A percentile compares a stretch with the other conserved stretches of the same genome.
phyloP scores from a whole-genome alignment of 1,140 invertebrate species.

The Gonatopus flavifemur region DNA sequence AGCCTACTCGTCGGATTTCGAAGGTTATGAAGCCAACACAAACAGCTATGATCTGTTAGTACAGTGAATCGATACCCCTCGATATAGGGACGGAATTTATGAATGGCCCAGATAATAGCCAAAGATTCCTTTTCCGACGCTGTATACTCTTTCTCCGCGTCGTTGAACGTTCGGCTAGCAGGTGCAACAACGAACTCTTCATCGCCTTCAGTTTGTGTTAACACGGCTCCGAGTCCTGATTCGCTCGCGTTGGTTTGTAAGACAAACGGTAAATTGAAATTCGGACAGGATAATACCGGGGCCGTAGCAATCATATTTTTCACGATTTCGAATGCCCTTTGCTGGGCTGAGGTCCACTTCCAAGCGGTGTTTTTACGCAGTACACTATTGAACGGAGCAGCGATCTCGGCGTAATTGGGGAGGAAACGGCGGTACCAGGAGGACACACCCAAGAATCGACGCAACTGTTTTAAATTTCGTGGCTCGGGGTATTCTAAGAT shows the following conservation, averaged over 20 bases:
- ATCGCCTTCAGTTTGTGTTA: background rate
- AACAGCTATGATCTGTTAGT: background rate
- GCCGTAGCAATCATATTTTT: no score
- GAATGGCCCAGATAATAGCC: conserved; percentile 35
- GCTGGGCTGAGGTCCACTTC: background rate
- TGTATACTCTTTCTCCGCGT: conserved; percentile 9
- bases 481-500: background rate
- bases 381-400: background rate
- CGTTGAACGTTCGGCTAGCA: background rate
- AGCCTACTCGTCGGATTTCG: conserved; percentile 47
- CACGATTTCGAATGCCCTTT: background rate
- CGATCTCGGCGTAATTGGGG: background rate
- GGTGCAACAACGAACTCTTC: background rate
- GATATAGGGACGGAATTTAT: conserved; percentile 33
- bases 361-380: background rate
- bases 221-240: background rate
- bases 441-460: background rate
- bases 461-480: background rate
- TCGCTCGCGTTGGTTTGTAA: background rate
- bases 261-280: background rate
- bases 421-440: background rate
- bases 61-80: background rate
- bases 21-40: conserved; percentile 48
- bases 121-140: background rate
- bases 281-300: no score